These are phyloP conservation scores for Rhinogobius similis DNA, from an alignment of 2,113 vertebrate genomes.

Conservation along the genomic window DNA sequence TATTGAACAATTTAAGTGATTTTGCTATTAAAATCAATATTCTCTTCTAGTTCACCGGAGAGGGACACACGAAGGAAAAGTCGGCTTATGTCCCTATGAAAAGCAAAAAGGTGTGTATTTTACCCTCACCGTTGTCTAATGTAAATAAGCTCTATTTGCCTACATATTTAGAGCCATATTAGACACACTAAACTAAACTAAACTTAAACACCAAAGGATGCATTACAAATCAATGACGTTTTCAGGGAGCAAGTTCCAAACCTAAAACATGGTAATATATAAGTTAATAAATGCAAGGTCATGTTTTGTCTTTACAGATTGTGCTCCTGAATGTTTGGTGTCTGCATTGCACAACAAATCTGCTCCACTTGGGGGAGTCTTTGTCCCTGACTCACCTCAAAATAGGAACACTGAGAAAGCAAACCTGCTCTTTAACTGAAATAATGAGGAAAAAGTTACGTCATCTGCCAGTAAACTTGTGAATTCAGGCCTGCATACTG, in stretches of 20 bases:
- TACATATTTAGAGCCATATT: too few relatives aligned
- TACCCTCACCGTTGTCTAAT: background rate
- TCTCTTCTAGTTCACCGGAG: conserved; percentile 53
- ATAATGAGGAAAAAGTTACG: background rate
- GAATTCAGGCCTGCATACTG: background rate
- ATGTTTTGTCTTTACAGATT: conserved; percentile 19
- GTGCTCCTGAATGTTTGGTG: conserved; percentile 2
- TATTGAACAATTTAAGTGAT: background rate
- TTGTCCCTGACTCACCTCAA: conserved; percentile 17
- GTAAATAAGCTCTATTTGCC: too few relatives aligned
- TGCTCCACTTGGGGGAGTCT: background rate
- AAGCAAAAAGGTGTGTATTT: conserved; percentile 50
- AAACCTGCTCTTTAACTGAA: conserved; percentile 50
- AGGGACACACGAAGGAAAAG: conserved; percentile 23
- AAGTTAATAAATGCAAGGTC: background rate
- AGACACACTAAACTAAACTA: too few relatives aligned
- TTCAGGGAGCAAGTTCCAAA: too few relatives aligned
- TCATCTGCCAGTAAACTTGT: background rate
- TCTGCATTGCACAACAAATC: conserved; percentile 3
- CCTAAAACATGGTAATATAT: background rate
- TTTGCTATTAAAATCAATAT: background rate
- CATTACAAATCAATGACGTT: too few relatives aligned
- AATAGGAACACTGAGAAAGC: conserved; percentile 39
- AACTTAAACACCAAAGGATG: too few relatives aligned
- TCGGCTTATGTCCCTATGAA: background rate